Evolutionary conservation across 2,888 invertebrate genomes (phyloP).

Genomic region (Plagodis dolabraria): DNA sequence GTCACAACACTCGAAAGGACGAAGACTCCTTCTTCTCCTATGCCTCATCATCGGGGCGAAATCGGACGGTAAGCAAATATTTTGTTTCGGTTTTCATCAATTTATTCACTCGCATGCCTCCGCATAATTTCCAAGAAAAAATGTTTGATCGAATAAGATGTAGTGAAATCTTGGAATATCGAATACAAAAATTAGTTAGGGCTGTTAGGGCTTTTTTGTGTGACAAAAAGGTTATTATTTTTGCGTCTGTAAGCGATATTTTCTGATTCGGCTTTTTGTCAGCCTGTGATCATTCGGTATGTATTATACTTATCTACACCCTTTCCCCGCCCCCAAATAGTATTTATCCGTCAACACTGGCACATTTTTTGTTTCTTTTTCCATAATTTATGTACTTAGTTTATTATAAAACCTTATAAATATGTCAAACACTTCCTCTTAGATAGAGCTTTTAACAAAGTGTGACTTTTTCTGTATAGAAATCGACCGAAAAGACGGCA

Average conservation of each 20-base stretch:
- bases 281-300: conserved; percentile 18
- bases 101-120: conserved; percentile 49
- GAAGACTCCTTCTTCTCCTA: conserved; percentile 65
- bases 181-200: conserved; percentile 4
- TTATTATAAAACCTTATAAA: too few relatives aligned
- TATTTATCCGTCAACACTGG: too few relatives aligned
- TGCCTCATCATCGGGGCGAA: conserved; percentile 60
- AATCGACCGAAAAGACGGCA: too few relatives aligned
- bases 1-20: conserved; percentile 70
- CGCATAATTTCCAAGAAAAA: conserved; percentile 34
- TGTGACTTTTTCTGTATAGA: too few relatives aligned
- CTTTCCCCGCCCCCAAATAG: neutral
- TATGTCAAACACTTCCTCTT: too few relatives aligned
- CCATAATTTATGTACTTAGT: too few relatives aligned
- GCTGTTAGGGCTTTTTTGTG: conserved; percentile 12
- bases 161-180: conserved; percentile 24
- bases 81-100: conserved; percentile 51
- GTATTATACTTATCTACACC: neutral
- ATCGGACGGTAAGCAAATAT: conserved; percentile 72
- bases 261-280: conserved; percentile 12
- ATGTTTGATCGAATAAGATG: conserved; percentile 22
- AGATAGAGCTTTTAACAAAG: too few relatives aligned
- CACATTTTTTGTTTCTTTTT: too few relatives aligned
- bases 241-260: conserved; percentile 20
- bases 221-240: conserved; percentile 20